phyloP scores from a whole-genome alignment of 2,888 invertebrate genomes.

The Caenorhabditis sp. region DNA sequence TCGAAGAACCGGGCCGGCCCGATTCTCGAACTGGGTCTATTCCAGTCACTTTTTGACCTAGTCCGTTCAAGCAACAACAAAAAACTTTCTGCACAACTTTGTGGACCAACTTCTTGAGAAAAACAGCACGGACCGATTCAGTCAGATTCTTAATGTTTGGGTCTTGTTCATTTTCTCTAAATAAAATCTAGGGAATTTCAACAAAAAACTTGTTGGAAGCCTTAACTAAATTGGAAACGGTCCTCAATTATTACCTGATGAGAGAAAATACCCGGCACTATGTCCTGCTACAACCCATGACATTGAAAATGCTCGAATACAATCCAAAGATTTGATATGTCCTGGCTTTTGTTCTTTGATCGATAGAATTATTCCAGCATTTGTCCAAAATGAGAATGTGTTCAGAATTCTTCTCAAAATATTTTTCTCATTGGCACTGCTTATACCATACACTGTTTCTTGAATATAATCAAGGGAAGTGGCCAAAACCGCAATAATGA shows the following conservation, averaged over 20 bases:
- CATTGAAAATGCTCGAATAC: constrained; percentile 59
- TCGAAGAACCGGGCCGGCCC: too few relatives aligned
- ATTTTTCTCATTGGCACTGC: neutral
- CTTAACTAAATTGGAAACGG: too few relatives aligned
- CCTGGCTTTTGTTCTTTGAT: constrained; percentile 39
- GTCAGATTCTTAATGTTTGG: too few relatives aligned
- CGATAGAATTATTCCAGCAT: constrained; percentile 27
- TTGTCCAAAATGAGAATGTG: constrained; percentile 42
- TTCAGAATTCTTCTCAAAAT: constrained; percentile 9
- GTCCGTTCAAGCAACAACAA: too few relatives aligned
- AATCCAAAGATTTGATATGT: constrained; percentile 52
- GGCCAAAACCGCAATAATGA: constrained; percentile 11
- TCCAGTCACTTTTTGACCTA: too few relatives aligned
- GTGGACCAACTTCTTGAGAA: too few relatives aligned
- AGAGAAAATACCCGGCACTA: constrained; percentile 2
- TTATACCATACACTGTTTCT: neutral
- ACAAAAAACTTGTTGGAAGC: too few relatives aligned
- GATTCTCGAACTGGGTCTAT: too few relatives aligned
- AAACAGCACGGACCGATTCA: too few relatives aligned
- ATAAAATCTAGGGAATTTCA: too few relatives aligned
- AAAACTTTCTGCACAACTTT: too few relatives aligned
- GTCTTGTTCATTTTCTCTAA: too few relatives aligned
- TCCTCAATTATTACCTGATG: neutral
- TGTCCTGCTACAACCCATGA: constrained; percentile 55
- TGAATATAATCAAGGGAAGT: constrained; percentile 17